Evolutionary conservation across 92 coral and sea anemone genomes (phyloP), one percentile per base, ranked within the genome.

Genomic region (Pocillopora grandis): DNA sequence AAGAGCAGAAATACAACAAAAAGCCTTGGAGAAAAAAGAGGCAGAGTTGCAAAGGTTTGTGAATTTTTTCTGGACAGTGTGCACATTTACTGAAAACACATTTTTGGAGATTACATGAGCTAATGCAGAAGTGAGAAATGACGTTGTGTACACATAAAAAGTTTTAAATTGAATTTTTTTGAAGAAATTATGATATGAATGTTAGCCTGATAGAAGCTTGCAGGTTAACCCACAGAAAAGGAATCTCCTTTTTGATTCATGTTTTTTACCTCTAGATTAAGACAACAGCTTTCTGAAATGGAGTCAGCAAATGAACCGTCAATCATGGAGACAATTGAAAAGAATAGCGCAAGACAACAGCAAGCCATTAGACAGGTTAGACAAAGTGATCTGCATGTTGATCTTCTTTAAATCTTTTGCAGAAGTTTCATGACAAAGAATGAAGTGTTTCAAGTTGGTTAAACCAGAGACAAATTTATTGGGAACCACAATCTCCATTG

Each of bases 21-120:
- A 71, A 58, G 91, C 87, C 10, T 73, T 96, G 52, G 91, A 94
- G 87, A 88, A 89, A 80, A 94, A 89, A 72, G 98, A 96, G 37
- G 91, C 73, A 48, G 90, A 88, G 62, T 58, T 96, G 31, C 84
- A 90, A 56, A 90, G 82, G 95, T 94, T 65, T 60, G 87, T 71
- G 21, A 42, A 49, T 27, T 7, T 23, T 27, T n/a, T 23, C 18
- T 37, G 58, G 13, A 74, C 14, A 10, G 59, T 2, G 1, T 70
- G n/a, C 12, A 27, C 55, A 8, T 59, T 66, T 19, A 66, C 42
- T 11, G 58, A 42, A 42, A 3, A 42, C 8, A 42, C 8, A 42
- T 42, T 42, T 42, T 42, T 42, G 52, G 52, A 42, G 52, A 42
- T 42, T 3, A 3, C 4, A 42, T 42, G 52, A 42, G 52, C 5